Percentiles rank a stretch among this genome's conserved stretches.
Conservation (phyloP, 2,113 vertebrate species). For the Elaphurus davidianus region DNA sequence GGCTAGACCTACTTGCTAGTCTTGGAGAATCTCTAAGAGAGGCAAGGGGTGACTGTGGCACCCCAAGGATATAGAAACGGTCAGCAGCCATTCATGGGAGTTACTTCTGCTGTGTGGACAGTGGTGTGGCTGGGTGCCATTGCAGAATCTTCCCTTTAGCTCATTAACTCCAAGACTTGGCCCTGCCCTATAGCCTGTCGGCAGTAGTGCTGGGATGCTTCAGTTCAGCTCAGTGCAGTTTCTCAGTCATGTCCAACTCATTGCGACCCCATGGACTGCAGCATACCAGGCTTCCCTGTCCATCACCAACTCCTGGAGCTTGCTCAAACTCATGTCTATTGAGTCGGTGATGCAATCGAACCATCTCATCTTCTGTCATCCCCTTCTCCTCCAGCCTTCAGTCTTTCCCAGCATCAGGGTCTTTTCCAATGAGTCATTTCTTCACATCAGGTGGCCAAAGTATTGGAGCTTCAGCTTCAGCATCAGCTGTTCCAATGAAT, state of each 20-base stretch:
- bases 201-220: neutral
- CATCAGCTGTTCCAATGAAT: neutral
- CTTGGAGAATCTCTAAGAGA: neutral
- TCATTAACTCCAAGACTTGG: neutral
- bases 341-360: neutral
- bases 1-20: neutral
- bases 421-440: neutral
- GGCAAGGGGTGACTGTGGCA: neutral
- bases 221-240: neutral
- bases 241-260: neutral
- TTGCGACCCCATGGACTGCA: neutral
- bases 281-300: neutral
- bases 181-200: neutral
- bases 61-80: neutral
- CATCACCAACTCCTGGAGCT: neutral
- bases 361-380: neutral
- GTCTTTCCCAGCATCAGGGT: neutral
- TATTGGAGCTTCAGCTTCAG: neutral
- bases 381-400: neutral
- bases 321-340: neutral
- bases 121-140: neutral
- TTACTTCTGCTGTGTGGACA: neutral
- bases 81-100: neutral
- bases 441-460: neutral
- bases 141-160: neutral